Evolutionary conservation across 2,113 vertebrate genomes (phyloP), one percentile per base, ranked within the genome.

Genomic region (Onychostruthus taczanowskii): DNA sequence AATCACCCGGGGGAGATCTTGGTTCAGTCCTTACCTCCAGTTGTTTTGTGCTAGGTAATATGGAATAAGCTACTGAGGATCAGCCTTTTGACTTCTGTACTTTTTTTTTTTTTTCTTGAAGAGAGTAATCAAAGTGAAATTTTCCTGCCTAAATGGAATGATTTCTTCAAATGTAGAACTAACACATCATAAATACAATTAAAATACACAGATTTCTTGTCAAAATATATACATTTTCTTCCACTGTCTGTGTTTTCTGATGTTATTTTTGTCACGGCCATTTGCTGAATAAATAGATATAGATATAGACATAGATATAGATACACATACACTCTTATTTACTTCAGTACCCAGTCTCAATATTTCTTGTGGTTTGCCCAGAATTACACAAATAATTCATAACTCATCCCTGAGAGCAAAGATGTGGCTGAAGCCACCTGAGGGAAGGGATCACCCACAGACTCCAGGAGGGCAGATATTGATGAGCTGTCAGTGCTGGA

Each of bases 321-420:
- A 83, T 44, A 83, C 21, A 72, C 31, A 64, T 74, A 90, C 8
- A 13, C 64, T 89, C 72, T 67, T 94, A 79, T 86, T 93, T 91
- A 68, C 56, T 89, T 86, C 55, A 41, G 41, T 41, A 44, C 53
- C 27, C 46, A 86, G 53, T 59, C 80, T 94, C 78, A 66, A 35
- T 81, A 62, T 53, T 87, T 94, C 64, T 75, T 43, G 30, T 66
- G 41, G 39, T 80, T 92, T 93, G 43, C 24, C 37, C 56, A 72
- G 94, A 84, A 84, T 56, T 67, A 35, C 58, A 88, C 55, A 88
- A 95, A 89, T 87, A 84, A 92, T 95, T 96, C 58, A 79, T 41
- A 43, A 55, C 30, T 94, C 37, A 79, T 53, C 21, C 84, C 68
- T 82, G 84, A 70, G 77, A 73, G 94, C 52, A 76, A 59, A 47